phyloP scores from a whole-genome alignment of 2,113 vertebrate genomes.

The Mesoclemmys tuberculata region DNA sequence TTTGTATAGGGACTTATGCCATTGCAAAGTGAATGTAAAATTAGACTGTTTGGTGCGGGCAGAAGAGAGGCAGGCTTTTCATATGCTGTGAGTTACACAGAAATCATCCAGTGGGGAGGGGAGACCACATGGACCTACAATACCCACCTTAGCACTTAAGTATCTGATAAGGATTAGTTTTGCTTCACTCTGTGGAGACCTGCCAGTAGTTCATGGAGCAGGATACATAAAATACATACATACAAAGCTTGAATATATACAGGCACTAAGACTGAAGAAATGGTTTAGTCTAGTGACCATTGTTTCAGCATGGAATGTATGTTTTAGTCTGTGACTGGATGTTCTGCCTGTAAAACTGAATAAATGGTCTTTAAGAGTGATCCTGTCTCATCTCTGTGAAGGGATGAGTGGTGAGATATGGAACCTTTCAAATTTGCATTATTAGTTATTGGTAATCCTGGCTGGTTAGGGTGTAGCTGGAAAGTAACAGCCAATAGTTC shows the following conservation, averaged over 20 bases:
- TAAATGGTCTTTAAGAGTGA: rapidly evolving
- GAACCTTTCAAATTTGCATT: neutral
- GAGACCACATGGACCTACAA: neutral
- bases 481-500: neutral
- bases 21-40: neutral
- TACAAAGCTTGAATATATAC: neutral
- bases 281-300: rapidly evolving
- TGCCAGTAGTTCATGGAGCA: neutral
- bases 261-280: neutral
- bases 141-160: neutral
- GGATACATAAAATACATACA: neutral
- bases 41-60: neutral
- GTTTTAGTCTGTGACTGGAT: neutral
- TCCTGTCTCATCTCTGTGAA: neutral
- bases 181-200: neutral
- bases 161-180: neutral
- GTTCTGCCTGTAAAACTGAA: neutral
- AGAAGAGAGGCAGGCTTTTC: too few species aligned
- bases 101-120: neutral
- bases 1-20: neutral
- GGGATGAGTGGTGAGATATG: neutral
- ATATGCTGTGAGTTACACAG: neutral
- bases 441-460: neutral
- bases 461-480: neutral
- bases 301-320: neutral